Evolutionary conservation across 2,797 vertebrate genomes (phyloP), one percentile per base, ranked within the genome.

Genomic region (Pangasius macronema): DNA sequence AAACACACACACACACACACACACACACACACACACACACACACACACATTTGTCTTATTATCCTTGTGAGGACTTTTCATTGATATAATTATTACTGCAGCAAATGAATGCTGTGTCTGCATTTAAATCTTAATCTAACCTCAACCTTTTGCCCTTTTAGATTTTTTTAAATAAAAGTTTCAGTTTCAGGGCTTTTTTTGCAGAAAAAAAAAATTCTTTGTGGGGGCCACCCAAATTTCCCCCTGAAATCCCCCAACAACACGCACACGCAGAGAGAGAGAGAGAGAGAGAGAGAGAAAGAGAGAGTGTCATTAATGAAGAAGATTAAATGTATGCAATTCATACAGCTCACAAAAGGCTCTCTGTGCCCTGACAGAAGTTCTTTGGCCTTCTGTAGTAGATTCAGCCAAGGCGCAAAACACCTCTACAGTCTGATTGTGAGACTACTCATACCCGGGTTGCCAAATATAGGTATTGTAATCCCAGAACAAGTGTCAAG

Each of bases 301-400:
- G 76, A 36, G 42, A 39, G 13, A 22, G 16, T 8, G 13, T 14
- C 53, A 92, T 88, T 87, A 93, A 46, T 83, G 82, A 83, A 82
- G 70, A 36, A 59, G 24, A 80, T 72, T 82, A 81, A 55, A 82
- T 88, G 22, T 83, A 82, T 82, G 59, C 30, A 39, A 30, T 73
- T 81, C 11, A 82, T 20, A 46, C 65, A 51, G 61, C 42, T 67
- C 42, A 83, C 81, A 83, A 67, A 83, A 83, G n/a, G n/a, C 63
- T 51, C 63, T 83, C 63, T 83, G 63, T 53, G 68, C 63, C 53
- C 83, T 76, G 33, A 55, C 83, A 77, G 10, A 77, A 76, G 46
- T 65, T 79, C 36, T 80, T 86, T 79, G 42, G 73, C 30, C 61
- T 86, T 77, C 59, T 67, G 16, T 79, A 36, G 46, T 33, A 55